A percentile compares a stretch with the other conserved stretches of the same genome.
phyloP scores from a whole-genome alignment of 2,888 invertebrate genomes.

The Leucoma salicis region DNA sequence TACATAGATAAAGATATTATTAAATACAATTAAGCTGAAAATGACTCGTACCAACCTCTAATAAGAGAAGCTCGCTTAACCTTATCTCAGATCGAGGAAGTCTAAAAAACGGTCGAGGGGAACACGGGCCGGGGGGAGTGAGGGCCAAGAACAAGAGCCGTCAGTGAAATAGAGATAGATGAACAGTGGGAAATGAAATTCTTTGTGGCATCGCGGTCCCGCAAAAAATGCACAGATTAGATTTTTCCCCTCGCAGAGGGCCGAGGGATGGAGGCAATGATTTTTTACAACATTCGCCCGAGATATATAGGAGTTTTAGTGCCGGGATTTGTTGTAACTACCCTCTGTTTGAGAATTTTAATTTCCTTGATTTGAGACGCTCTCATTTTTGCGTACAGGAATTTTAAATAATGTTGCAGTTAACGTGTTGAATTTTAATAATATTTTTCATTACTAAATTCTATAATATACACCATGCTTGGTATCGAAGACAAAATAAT shows the following conservation, averaged over 20 bases:
- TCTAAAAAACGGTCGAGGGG: conserved; percentile 76
- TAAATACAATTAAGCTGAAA: conserved; percentile 62
- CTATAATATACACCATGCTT: too few relatives aligned
- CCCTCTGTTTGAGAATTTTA: conserved; percentile 78
- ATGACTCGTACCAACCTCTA: conserved; percentile 72
- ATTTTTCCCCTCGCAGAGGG: conserved; percentile 78
- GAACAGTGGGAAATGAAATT: conserved; percentile 84
- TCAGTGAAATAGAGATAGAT: conserved; percentile 83
- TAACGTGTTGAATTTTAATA: conserved; percentile 15
- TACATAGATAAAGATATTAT: conserved; percentile 37
- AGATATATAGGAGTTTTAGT: conserved; percentile 80
- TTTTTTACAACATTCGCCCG: conserved; percentile 79
- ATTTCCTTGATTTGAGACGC: conserved; percentile 72
- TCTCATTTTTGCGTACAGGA: conserved; percentile 35
- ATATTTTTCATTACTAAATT: too few relatives aligned
- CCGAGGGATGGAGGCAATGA: conserved; percentile 80
- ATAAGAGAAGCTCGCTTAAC: conserved; percentile 78
- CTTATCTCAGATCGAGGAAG: conserved; percentile 80
- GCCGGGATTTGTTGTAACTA: conserved; percentile 78
- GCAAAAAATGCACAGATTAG: conserved; percentile 84
- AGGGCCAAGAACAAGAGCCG: conserved; percentile 79
- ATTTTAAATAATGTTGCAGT: conserved; percentile 16
- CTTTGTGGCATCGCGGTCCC: conserved; percentile 83
- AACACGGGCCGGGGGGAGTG: conserved; percentile 33
- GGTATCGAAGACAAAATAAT: too few relatives aligned